Percentiles rank a stretch among this genome's conserved stretches.
These are phyloP conservation scores for Tokudaia tokunoshimensis DNA, from an alignment of 2,797 vertebrate species.

Conservation along the genomic window DNA sequence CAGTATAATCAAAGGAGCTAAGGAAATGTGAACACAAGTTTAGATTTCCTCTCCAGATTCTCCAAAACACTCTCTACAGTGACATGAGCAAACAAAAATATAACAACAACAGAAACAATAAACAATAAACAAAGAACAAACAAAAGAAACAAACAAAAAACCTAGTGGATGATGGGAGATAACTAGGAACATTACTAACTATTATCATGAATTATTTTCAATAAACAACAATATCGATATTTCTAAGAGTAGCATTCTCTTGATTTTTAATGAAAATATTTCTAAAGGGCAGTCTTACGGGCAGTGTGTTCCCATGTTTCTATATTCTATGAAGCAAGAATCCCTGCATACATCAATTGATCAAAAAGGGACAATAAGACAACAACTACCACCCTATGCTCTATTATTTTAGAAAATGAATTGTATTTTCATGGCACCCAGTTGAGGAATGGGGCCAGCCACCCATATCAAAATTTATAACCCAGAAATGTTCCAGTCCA, in stretches of 20 bases:
- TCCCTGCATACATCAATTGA: not conserved
- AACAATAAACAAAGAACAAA: not conserved
- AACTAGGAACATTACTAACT: not conserved
- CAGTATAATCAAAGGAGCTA: not conserved
- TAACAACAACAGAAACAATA: not conserved
- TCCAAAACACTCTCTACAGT: not conserved
- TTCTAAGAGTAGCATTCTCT: not conserved
- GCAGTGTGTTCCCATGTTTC: not conserved
- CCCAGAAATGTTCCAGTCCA: not conserved
- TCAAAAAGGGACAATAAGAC: not conserved
- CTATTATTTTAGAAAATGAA: slow-evolving; percentile 40
- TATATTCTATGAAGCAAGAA: not conserved
- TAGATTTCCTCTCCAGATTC: not conserved
- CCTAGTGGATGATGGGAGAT: not conserved
- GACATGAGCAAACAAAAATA: not conserved
- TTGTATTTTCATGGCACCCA: not conserved
- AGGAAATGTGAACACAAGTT: not conserved
- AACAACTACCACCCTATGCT: not conserved
- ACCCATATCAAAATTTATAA: not conserved
- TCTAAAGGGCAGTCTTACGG: not conserved
- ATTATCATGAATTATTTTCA: not conserved
- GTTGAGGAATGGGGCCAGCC: no score
- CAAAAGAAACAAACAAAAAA: not conserved
- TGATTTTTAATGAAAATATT: not conserved
- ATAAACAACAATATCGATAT: not conserved